A percentile compares a stretch with the other conserved stretches of the same genome.
These are phyloP conservation scores for Rattus rattus DNA, from an alignment of 2,113 vertebrate genomes.

Conservation along the genomic window DNA sequence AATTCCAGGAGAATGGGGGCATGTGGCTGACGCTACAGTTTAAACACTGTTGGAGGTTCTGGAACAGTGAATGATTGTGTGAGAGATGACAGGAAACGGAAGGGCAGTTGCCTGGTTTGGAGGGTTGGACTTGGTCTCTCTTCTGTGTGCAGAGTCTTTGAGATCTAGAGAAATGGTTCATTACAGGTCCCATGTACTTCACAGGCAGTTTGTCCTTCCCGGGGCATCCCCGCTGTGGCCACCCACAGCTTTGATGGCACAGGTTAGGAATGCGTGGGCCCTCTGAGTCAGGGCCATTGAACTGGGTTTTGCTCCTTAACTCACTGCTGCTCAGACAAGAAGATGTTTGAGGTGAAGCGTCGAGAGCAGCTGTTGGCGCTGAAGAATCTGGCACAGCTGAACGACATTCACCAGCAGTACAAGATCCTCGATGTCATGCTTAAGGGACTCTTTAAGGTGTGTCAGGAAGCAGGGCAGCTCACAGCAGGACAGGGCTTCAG, in stretches of 20 bases:
- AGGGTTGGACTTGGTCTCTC: not conserved
- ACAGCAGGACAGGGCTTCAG: not conserved
- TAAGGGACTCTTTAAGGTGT: conserved; percentile 98
- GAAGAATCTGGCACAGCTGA: conserved; percentile 97
- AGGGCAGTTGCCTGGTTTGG: not conserved
- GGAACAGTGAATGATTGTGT: not conserved
- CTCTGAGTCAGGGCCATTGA: not conserved
- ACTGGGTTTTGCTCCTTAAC: conserved; percentile 66
- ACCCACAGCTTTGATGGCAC: not conserved
- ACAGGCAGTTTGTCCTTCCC: not conserved
- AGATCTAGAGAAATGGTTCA: not conserved
- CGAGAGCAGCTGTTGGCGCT: conserved; percentile 97
- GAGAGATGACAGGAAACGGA: not conserved
- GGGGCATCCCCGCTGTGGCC: not conserved
- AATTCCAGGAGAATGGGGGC: not conserved
- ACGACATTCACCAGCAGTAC: conserved; percentile 98
- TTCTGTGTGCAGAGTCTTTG: not conserved
- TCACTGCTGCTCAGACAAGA: conserved; percentile 92
- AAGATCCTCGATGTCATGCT: conserved; percentile 99
- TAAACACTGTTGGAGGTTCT: not conserved
- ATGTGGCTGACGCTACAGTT: not conserved
- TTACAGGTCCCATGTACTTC: not conserved
- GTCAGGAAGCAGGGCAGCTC: not conserved
- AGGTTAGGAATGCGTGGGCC: not conserved
- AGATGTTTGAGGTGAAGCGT: conserved; percentile 97